Evolutionary conservation across 2,113 vertebrate species (phyloP).

Genomic region (Seriola rivoliana): DNA sequence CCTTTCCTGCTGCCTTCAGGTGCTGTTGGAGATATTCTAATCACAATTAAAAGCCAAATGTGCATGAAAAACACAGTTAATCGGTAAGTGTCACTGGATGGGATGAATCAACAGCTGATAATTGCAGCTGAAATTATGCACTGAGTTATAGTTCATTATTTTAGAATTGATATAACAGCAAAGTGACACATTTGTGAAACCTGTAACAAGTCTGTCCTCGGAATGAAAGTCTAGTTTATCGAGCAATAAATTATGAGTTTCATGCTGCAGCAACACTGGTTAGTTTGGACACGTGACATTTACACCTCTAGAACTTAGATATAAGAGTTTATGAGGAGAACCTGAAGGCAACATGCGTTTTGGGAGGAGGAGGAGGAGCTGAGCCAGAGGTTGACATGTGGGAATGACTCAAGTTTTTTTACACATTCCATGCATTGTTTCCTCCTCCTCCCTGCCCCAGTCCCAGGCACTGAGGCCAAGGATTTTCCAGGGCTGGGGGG

Average conservation of each 20-base stretch:
- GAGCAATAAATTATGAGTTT: not conserved
- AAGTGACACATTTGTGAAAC: not conserved
- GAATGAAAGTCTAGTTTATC: not conserved
- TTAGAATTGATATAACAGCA: not conserved
- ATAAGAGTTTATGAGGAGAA: constrained; percentile 11
- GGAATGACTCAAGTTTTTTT: constrained; percentile 74
- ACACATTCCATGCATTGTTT: constrained; percentile 81
- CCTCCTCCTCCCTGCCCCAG: constrained; percentile 50
- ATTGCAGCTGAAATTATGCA: not conserved
- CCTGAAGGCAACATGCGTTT: constrained; percentile 38
- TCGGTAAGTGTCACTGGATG: not conserved
- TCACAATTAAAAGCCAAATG: constrained; percentile 15
- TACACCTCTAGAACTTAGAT: not conserved
- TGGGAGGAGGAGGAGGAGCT: constrained; percentile 52
- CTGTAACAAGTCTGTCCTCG: not conserved
- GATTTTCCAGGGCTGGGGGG: constrained; percentile 59
- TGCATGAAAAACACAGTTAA: not conserved
- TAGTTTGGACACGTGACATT: constrained; percentile 15
- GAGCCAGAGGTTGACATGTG: constrained; percentile 70
- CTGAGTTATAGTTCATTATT: not conserved
- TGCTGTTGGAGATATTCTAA: constrained; percentile 14
- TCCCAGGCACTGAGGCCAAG: constrained; percentile 50
- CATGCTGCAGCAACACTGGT: not conserved
- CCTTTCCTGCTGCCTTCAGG: constrained; percentile 43
- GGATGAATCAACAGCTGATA: not conserved